Evolutionary conservation across 1,140 invertebrate genomes (phyloP), one percentile per base, ranked within the genome.

Genomic region (Heliconius hermathena): DNA sequence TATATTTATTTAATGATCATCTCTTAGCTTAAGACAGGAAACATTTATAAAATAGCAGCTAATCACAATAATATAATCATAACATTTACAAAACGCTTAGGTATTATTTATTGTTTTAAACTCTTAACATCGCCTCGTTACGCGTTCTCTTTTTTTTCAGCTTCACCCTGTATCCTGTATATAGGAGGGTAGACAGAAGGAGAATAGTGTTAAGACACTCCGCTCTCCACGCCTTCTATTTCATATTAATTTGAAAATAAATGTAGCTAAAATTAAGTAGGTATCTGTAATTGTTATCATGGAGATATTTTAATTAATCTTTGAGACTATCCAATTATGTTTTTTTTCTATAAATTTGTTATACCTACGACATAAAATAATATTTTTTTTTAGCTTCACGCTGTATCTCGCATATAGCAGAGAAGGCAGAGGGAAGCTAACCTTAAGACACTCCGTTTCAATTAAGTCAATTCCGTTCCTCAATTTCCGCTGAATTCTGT

Each of bases 41-140:
- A 92, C 91, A 92, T 93, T 93, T 88, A 92, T 89, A 92, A 91
- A 93, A 92, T 91, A 93, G 89, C 82, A 87, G 90, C 90, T 93
- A 92, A 87, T 90, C 88, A 89, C 87, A 90, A 91, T 91, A 88
- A 86, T 90, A 91, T 89, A 91, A 91, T 89, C 90, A 89, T 90
- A 91, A 93, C 91, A 93, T 91, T 91, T 88, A 90, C 87, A 87
- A 84, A 91, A 87, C 81, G 71, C 81, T 88, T 90, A 29, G 29
- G 29, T 29, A 86, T 57, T 82, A 77, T 81, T 86, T 83, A 82
- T 77, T 81, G 80, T 83, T 83, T 82, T 75, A 72, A 81, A 72
- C 33, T 66, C 38, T 77, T 81, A 74, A 74, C 78, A 83, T 80
- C 76, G 80, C 82, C 75, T 80, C 78, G 71, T 76, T 73, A 71